Evolutionary conservation across 2,888 invertebrate genomes (phyloP).

Genomic region (Aplocera efformata): DNA sequence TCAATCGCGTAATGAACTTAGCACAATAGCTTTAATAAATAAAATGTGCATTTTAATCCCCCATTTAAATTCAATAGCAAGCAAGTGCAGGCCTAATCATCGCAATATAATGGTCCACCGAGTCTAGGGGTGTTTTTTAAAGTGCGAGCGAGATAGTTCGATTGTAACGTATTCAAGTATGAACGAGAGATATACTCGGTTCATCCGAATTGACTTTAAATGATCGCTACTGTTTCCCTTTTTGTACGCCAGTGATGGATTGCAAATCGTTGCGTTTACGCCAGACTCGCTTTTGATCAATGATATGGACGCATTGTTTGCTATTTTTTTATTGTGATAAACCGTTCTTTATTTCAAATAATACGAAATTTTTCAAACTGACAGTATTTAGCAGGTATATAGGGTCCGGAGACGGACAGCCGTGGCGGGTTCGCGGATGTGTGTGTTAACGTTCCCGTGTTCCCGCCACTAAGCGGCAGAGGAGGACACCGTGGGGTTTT

Average conservation of each 20-base stretch:
- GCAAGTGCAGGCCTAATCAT: conserved; percentile 79
- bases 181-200: conserved; percentile 47
- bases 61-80: conserved; percentile 78
- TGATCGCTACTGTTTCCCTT: conserved; percentile 65
- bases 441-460: too few relatives aligned
- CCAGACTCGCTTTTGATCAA: conserved; percentile 33
- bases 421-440: too few relatives aligned
- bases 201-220: conserved; percentile 78
- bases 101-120: conserved; percentile 76
- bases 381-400: too few relatives aligned
- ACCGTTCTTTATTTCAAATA: too few relatives aligned
- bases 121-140: conserved; percentile 64
- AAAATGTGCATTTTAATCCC: conserved; percentile 75
- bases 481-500: too few relatives aligned
- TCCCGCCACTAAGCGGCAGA: too few relatives aligned
- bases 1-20: conserved; percentile 70
- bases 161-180: conserved; percentile 26
- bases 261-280: conserved; percentile 63
- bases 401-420: too few relatives aligned
- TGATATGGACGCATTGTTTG: conserved; percentile 7
- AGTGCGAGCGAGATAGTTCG: conserved; percentile 40
- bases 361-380: too few relatives aligned
- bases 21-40: conserved; percentile 76
- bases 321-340: conserved; percentile 2
- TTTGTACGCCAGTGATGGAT: conserved; percentile 74